Base-by-base conservation (phyloP, 2,113 vertebrate genomes). In the Petrocephalus microphthalmus region DNA sequence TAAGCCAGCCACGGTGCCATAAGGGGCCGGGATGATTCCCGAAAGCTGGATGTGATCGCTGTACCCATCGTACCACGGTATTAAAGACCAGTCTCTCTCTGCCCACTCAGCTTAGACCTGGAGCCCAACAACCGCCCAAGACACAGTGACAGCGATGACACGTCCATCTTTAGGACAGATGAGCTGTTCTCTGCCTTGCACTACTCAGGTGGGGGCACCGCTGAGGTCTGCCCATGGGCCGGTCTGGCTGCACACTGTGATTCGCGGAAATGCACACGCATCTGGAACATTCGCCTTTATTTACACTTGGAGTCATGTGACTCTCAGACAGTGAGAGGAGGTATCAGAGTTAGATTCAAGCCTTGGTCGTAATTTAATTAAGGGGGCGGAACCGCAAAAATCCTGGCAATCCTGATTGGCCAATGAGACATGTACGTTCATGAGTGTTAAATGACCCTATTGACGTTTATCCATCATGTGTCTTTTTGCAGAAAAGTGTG, bases 151-250 rank as follows among this genome's bases (percentile, higher is more conserved):
- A 98, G 94, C 0, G 95, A 97, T 87, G 90, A 94, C 0, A 51
- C 91, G 15, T 94, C 95, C 94, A 95, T 96, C 91, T 99, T 98
- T 96, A 96, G 96, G 91, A 94, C 93, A 0, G 97, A 98, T 6
- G 98, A 98, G 91, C 97, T 98, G 42, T 99, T 99, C 93, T 99
- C 98, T 0, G 98, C 98, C 0, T 95, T 98, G 53, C 96, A 97
- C 87, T 97, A 98, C 93, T 97, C 97, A 54, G 98, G 98, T 99
- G 92, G 94, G 96, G 90, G 0, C 7, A 13, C n/a, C 22, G 29
- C 53, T 45, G 11, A 54, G 13, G 47, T 37, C 51, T 6, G 29
- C 6, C 78, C 13, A 5, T 20, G 33, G n/a, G 10, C 11, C 25
- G 11, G 67, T 25, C n/a, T 8, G 67, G 25, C n/a, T 74, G 5